These are phyloP conservation scores for Lomographa bimaculata DNA, from an alignment of 2,888 invertebrate genomes.

Conservation along the genomic window DNA sequence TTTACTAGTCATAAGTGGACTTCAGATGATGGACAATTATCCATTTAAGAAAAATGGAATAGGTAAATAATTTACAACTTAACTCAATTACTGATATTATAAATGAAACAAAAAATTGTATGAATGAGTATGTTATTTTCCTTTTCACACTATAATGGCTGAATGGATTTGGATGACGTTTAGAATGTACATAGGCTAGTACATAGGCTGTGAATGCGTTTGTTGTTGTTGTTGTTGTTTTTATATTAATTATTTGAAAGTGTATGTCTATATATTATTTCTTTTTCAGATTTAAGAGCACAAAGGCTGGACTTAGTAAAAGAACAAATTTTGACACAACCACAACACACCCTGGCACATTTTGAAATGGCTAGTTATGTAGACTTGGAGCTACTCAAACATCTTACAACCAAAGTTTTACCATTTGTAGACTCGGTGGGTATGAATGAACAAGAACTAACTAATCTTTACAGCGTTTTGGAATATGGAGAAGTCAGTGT, in stretches of 20 bases:
- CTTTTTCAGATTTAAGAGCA: slow-evolving; percentile 84
- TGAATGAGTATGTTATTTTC: too few relatives aligned
- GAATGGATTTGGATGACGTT: too few relatives aligned
- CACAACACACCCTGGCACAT: slow-evolving; percentile 86
- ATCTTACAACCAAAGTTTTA: slow-evolving; percentile 86
- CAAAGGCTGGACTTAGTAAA: slow-evolving; percentile 86
- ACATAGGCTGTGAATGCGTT: too few relatives aligned
- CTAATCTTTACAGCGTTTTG: slow-evolving; percentile 88
- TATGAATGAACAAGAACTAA: slow-evolving; percentile 95
- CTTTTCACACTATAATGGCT: too few relatives aligned
- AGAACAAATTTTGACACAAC: slow-evolving; percentile 85
- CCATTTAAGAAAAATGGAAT: slow-evolving; percentile 83
- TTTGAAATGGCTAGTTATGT: slow-evolving; percentile 95
- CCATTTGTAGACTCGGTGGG: slow-evolving; percentile 92
- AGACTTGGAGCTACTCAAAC: slow-evolving; percentile 86
- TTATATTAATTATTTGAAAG: too few relatives aligned
- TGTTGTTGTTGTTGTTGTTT: too few relatives aligned
- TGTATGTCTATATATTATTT: slow-evolving; percentile 15
- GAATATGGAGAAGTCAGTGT: slow-evolving; percentile 88
- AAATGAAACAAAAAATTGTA: too few relatives aligned
- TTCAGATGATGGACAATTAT: slow-evolving; percentile 95
- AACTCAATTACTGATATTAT: neutral
- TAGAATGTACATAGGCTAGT: too few relatives aligned
- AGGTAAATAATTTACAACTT: slow-evolving; percentile 50
- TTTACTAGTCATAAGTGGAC: slow-evolving; percentile 90